Evolutionary conservation across 2,113 vertebrate species (phyloP), one percentile per base, ranked within the genome.

Genomic region (Planiliza haematocheilus): DNA sequence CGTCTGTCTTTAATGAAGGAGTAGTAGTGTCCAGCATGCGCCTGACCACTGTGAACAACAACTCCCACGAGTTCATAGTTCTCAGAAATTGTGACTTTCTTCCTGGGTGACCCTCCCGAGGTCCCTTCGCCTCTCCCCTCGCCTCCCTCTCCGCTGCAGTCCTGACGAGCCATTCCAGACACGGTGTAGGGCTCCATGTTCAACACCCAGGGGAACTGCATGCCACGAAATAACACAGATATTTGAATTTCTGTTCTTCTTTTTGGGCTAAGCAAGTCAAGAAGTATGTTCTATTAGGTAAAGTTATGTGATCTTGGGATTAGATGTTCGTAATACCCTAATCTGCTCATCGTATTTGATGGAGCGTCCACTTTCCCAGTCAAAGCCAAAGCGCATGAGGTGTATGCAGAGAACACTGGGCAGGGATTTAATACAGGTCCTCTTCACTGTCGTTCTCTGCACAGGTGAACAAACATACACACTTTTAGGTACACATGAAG

Each of bases 171-270:
- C 97, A 98, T 99, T 68, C 98, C 98, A 0, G 97, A 95, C 50
- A 99, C 97, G 0, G 97, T 99, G 92, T 99, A 99, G 7, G 98
- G 98, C 89, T 99, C 98, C 98, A 99, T 99, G 91, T 99, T 99
- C 75, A 99, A 82, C 93, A 98, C 96, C 97, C 97, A 98, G 20
- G 98, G 98, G 83, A 99, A 99, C 97, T 99, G 86, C 69, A 8
- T 6, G 39, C 8, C 56, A 34, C 55, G 14, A 18, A 18, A 59
- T 10, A 17, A 41, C 13, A 2, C 8, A 12, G 16, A 62, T 50
- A 30, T n/a, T 68, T 30, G 2, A 1, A 11, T 13, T 24, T 21
- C 13, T 55, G 3, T 37, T 52, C 1, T 10, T 18, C 1, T 17
- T 8, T 46, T 43, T 52, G 7, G 12, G 1, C 0, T 36, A n/a